A percentile compares a stretch with the other conserved stretches of the same genome.
Conservation (phyloP, 2,888 invertebrate species). For the Polia nebulosa region DNA sequence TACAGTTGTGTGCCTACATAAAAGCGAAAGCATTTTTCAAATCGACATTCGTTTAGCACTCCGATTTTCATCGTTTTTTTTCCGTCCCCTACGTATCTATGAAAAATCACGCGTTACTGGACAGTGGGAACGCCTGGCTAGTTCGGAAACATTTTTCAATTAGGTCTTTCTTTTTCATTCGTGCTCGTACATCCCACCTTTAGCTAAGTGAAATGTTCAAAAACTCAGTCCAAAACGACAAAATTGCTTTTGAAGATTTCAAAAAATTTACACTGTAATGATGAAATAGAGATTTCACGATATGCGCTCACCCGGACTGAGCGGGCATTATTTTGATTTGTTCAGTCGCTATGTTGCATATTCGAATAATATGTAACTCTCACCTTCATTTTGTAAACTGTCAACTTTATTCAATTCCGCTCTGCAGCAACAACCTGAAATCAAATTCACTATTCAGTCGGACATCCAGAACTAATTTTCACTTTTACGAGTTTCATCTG, state of each 20-base stretch:
- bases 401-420: background rate
- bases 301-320: background rate
- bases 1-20: background rate
- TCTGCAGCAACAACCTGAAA: background rate
- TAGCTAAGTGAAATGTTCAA: background rate
- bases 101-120: background rate
- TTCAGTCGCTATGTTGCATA: background rate
- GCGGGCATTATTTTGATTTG: background rate
- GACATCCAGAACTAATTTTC: conserved; percentile 7
- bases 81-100: background rate
- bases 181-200: background rate
- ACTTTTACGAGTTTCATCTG: conserved; percentile 12
- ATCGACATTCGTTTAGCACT: conserved; percentile 11
- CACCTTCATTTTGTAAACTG: background rate
- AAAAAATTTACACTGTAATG: background rate
- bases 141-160: background rate
- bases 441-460: background rate
- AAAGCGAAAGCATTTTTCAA: conserved; percentile 32
- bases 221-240: background rate
- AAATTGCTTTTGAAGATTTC: background rate
- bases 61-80: background rate
- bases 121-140: background rate
- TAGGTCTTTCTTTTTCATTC: background rate
- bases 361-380: background rate
- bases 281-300: background rate